Evolutionary conservation across 2,113 vertebrate species (phyloP), one percentile per base, ranked within the genome.

Genomic region (Phyllostomus hastatus): DNA sequence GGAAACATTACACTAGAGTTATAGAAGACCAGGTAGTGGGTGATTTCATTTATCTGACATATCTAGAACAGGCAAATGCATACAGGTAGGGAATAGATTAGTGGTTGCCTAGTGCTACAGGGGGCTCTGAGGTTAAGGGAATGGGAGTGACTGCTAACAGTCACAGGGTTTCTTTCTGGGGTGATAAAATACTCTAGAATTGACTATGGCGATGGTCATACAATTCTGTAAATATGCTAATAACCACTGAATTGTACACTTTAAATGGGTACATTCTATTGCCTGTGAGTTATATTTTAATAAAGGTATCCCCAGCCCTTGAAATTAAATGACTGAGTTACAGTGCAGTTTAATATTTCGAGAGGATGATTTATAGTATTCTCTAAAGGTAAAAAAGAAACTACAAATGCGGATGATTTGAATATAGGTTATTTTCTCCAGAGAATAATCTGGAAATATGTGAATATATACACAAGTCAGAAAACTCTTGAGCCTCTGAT

Each of bases 271-370:
- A 64, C 26, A 64, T 64, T 31, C 28, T 67, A 73, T 41, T 17
- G 33, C 10, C 67, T 57, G 20, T 1, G 5, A 85, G n/a, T 67
- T 88, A 20, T 10, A 69, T 67, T 15, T 88, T 67, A 86, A 46
- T 19, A 54, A 84, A 67, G 28, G 2, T 57, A 3, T 16, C 11
- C 20, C 10, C 41, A 31, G 52, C 16, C 10, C 26, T 33, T 4
- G 5, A 75, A 93, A 96, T 88, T 76, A 94, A 94, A 96, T 22
- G 90, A 70, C 52, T 93, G 86, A 67, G 9, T 96, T 91, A 96
- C 1, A 96, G 70, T 31, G 61, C 73, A 54, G 5, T 96, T 97
- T 95, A 96, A 95, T n/a, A 38, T 90, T 97, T 94, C 76, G 43
- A 95, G 64, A 94, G 20, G 79, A 95, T 0, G 4, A 79, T 33